Conservation (phyloP, 2,113 vertebrate species). For the Engraulis encrasicolus region DNA sequence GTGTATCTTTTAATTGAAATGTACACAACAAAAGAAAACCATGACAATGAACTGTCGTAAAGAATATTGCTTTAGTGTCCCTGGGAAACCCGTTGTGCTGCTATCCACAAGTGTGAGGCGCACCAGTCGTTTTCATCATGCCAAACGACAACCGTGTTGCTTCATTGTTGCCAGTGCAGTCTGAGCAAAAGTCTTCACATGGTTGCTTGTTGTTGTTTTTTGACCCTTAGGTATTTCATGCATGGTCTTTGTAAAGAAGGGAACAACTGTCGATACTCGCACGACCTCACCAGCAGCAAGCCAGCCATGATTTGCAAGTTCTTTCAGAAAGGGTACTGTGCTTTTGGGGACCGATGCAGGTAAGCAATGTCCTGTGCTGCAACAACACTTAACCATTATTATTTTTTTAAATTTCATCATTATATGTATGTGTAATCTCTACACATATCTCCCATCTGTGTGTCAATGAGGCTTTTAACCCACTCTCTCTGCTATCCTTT, state of each 20-base stretch:
- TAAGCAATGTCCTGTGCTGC: conserved; percentile 49
- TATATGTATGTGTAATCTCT: neutral
- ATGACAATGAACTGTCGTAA: neutral
- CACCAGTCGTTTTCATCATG: neutral
- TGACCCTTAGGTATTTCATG: conserved; percentile 89
- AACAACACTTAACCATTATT: neutral
- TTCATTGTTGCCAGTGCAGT: neutral
- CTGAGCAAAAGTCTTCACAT: too few species aligned
- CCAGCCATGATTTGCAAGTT: conserved; percentile 93
- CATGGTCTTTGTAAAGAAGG: conserved; percentile 98
- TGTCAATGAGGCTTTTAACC: neutral
- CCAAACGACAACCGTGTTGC: neutral
- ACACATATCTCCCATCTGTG: neutral
- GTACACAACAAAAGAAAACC: neutral
- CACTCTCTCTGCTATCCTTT: neutral
- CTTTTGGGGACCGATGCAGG: conserved; percentile 96
- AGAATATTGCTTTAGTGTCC: neutral
- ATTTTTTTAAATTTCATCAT: too few species aligned
- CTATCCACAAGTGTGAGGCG: neutral
- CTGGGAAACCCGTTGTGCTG: neutral
- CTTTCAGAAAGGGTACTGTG: conserved; percentile 94
- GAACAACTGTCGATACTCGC: conserved; percentile 94
- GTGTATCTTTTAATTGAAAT: neutral
- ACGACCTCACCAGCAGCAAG: conserved; percentile 88
- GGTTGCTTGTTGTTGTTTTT: conserved; percentile 33